phyloP scores from a whole-genome alignment of 2,888 invertebrate genomes.

The Ecdyonurus torrentis region DNA sequence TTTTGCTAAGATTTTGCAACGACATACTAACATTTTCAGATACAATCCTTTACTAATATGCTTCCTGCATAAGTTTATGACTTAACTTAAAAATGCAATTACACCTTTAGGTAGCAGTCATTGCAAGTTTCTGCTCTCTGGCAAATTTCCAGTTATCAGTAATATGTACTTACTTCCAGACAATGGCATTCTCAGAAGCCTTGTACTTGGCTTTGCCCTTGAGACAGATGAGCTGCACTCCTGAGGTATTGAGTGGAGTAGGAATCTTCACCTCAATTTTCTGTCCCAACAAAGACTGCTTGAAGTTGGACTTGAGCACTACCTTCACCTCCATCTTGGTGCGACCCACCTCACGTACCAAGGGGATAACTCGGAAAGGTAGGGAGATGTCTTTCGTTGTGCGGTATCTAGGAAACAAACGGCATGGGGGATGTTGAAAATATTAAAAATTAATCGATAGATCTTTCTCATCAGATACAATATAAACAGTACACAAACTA shows the following conservation, averaged over 20 bases:
- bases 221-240: slow-evolving; percentile 95
- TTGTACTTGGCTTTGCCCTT: slow-evolving; percentile 99
- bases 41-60: too few species aligned
- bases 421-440: too few species aligned
- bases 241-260: slow-evolving; percentile 95
- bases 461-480: too few species aligned
- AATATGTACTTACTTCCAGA: slow-evolving; percentile 61
- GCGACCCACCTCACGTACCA: slow-evolving; percentile 94
- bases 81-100: background rate
- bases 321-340: slow-evolving; percentile 99
- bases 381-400: slow-evolving; percentile 99
- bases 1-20: too few species aligned
- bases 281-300: slow-evolving; percentile 92
- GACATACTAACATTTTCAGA: too few species aligned
- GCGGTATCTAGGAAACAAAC: slow-evolving; percentile 53
- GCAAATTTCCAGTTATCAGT: background rate
- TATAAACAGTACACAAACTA: too few species aligned
- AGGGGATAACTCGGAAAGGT: slow-evolving; percentile 96
- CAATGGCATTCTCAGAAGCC: slow-evolving; percentile 97
- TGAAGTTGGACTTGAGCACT: slow-evolving; percentile 97
- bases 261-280: slow-evolving; percentile 99
- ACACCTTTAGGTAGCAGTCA: background rate
- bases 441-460: slow-evolving; percentile 3
- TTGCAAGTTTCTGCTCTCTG: too few species aligned
- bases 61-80: too few species aligned